Evolutionary conservation across 2,113 vertebrate species (phyloP).

Genomic region (Sula dactylatra): DNA sequence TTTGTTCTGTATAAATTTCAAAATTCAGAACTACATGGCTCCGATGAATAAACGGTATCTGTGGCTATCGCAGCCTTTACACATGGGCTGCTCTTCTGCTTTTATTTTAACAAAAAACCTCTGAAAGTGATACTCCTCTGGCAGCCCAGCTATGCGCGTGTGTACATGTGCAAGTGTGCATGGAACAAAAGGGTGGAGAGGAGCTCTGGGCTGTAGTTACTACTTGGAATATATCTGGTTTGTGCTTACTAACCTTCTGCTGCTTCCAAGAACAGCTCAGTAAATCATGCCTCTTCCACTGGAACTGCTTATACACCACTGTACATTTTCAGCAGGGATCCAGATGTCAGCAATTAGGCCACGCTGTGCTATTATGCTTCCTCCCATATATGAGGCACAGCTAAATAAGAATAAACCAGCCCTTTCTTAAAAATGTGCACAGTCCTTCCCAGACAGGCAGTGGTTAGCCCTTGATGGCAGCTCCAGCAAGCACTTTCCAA

Average conservation of each 20-base stretch:
- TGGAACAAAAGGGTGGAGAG: neutral
- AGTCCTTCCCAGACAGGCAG: neutral
- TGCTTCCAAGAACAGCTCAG: conserved; percentile 50
- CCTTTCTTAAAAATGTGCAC: neutral
- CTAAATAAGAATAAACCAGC: conserved; percentile 3
- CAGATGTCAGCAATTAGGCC: conserved; percentile 41
- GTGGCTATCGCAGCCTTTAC: neutral
- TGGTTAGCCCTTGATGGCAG: conserved; percentile 19
- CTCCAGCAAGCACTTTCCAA: neutral
- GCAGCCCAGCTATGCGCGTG: neutral
- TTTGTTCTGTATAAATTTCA: neutral
- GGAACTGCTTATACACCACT: neutral
- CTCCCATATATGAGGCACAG: neutral
- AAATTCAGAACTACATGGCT: neutral
- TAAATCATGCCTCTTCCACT: conserved; percentile 31
- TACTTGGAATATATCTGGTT: neutral
- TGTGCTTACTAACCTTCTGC: neutral
- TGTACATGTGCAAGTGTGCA: neutral
- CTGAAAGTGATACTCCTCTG: neutral
- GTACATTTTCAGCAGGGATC: neutral
- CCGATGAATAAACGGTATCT: neutral
- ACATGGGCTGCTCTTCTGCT: neutral
- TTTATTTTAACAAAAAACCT: neutral
- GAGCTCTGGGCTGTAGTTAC: neutral
- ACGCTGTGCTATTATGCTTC: neutral